These are phyloP conservation scores for Eulithis prunata DNA, from an alignment of 2,888 invertebrate species.

Conservation along the genomic window DNA sequence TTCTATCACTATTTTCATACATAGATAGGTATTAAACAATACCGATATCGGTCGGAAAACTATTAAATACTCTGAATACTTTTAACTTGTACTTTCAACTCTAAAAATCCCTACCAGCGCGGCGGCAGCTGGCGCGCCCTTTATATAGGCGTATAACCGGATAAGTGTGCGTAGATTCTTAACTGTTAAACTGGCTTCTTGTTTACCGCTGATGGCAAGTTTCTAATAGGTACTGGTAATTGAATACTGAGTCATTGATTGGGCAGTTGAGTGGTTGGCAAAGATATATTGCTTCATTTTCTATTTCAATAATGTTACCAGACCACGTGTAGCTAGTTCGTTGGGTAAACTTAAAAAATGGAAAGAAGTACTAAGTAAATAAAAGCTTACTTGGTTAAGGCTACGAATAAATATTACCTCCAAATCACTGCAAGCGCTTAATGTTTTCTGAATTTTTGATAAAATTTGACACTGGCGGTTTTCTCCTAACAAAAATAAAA, in stretches of 20 bases:
- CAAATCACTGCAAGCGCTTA: too few species aligned
- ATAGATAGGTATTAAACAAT: too few species aligned
- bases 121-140: background rate
- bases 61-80: too few species aligned
- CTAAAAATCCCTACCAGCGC: background rate
- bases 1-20: too few species aligned
- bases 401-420: too few species aligned
- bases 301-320: background rate
- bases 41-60: too few species aligned
- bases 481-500: slow-evolving; percentile 39
- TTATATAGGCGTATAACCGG: too few species aligned
- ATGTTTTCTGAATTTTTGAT: background rate
- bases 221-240: slow-evolving; percentile 9
- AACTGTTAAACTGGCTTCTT: slow-evolving; percentile 10
- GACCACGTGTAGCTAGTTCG: background rate
- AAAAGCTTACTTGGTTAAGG: too few species aligned
- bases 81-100: too few species aligned
- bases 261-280: background rate
- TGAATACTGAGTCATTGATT: slow-evolving; percentile 8
- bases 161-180: slow-evolving; percentile 4
- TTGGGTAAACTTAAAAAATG: too few species aligned
- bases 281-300: slow-evolving; percentile 11
- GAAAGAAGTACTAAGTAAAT: too few species aligned
- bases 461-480: background rate
- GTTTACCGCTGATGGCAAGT: background rate